Conservation (phyloP, 2,888 invertebrate genomes). For the Kuschelorhynchus macadamiae region DNA sequence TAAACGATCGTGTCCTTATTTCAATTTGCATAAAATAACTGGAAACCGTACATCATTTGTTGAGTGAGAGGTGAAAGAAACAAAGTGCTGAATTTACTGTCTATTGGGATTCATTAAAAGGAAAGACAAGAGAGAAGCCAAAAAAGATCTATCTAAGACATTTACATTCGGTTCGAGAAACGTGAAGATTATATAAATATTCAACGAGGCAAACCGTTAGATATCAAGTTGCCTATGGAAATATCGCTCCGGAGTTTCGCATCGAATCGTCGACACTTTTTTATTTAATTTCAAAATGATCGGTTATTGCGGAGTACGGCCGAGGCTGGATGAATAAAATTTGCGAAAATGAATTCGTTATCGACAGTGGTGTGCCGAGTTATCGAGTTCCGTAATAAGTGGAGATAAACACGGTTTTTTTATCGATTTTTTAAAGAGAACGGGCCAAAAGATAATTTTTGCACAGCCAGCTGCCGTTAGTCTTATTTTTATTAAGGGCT, state of each 20-base stretch:
- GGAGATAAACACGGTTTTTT: too few relatives aligned
- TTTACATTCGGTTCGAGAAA: constrained; percentile 61
- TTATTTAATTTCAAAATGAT: constrained; percentile 41
- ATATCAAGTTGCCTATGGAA: constrained; percentile 64
- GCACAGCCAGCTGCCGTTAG: too few relatives aligned
- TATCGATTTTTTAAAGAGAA: too few relatives aligned
- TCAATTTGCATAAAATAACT: too few relatives aligned
- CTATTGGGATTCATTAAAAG: constrained; percentile 54
- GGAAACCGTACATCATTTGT: too few relatives aligned
- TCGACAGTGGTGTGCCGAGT: too few relatives aligned
- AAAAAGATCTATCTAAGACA: constrained; percentile 58
- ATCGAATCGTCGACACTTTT: constrained; percentile 35
- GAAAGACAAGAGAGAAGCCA: constrained; percentile 54
- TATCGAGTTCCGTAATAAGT: too few relatives aligned
- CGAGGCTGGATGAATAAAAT: constrained; percentile 32
- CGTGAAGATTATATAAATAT: constrained; percentile 64
- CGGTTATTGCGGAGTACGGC: constrained; percentile 30
- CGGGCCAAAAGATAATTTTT: too few relatives aligned
- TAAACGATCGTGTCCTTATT: too few relatives aligned
- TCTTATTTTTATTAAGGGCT: too few relatives aligned
- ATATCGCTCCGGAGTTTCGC: constrained; percentile 48
- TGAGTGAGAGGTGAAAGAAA: constrained; percentile 47
- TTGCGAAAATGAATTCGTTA: constrained; percentile 16
- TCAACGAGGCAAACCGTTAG: constrained; percentile 62
- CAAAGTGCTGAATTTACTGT: constrained; percentile 54